These are phyloP conservation scores for Meloe dianella DNA, from an alignment of 2,888 invertebrate genomes.

Conservation along the genomic window DNA sequence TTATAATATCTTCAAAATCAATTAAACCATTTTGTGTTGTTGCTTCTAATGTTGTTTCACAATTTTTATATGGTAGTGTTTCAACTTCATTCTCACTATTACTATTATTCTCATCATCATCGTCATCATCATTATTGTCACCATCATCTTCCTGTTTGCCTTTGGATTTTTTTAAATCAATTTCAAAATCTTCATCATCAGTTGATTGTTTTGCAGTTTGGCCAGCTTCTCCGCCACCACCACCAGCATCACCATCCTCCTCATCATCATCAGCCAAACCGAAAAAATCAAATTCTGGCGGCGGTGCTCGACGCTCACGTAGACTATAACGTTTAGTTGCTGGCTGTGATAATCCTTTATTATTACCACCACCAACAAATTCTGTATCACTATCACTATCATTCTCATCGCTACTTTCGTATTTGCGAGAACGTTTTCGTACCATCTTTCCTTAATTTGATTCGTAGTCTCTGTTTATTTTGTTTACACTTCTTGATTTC, in stretches of 20 bases:
- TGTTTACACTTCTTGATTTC: not conserved
- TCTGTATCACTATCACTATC: constrained; percentile 56
- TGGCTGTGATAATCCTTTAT: constrained; percentile 35
- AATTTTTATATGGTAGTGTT: not conserved
- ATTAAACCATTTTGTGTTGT: constrained; percentile 38
- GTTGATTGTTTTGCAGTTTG: constrained; percentile 26
- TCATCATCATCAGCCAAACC: constrained; percentile 60
- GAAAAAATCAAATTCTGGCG: constrained; percentile 62
- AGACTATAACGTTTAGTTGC: constrained; percentile 49
- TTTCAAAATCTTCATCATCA: constrained; percentile 47
- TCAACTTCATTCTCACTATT: not conserved
- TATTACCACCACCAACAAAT: constrained; percentile 9
- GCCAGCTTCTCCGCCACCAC: constrained; percentile 52
- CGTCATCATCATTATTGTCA: not conserved
- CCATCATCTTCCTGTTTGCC: constrained; percentile 15
- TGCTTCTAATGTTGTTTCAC: not conserved
- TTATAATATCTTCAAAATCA: constrained; percentile 52
- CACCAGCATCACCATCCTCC: constrained; percentile 57
- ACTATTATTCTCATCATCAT: not conserved
- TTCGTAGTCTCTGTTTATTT: not conserved
- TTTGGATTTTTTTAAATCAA: constrained; percentile 36
- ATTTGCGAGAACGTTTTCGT: constrained; percentile 43
- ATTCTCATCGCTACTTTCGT: constrained; percentile 40
- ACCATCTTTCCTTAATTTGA: constrained; percentile 45
- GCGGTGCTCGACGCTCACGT: constrained; percentile 43